These are phyloP conservation scores for Zaprionus taronus DNA, from an alignment of 1,140 invertebrate species.

Conservation along the genomic window DNA sequence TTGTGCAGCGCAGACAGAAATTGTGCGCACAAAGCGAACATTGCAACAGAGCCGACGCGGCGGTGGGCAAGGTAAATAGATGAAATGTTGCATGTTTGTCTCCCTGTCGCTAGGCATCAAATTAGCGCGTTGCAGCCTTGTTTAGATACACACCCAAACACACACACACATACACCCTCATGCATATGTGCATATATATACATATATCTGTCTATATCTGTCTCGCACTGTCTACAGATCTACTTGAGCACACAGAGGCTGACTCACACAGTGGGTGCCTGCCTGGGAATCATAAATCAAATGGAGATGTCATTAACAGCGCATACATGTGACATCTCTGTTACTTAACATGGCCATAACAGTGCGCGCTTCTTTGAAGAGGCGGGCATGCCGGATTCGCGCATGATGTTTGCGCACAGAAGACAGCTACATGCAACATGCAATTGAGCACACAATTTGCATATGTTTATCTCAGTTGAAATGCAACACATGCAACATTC, in stretches of 20 bases:
- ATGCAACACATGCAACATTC: conserved; percentile 2
- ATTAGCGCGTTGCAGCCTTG: conserved; percentile 67
- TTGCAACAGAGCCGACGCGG: conserved; percentile 2
- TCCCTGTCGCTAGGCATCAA: conserved; percentile 55
- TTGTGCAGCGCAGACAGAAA: conserved; percentile 80
- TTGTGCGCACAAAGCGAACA: conserved; percentile 51
- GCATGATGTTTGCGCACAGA: background rate
- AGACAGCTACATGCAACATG: conserved; percentile 11
- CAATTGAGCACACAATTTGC: conserved; percentile 36
- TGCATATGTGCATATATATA: conserved; percentile 28
- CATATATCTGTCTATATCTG: background rate
- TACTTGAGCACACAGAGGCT: conserved; percentile 1
- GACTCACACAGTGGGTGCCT: conserved; percentile 18
- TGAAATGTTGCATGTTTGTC: conserved; percentile 46
- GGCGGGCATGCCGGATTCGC: conserved; percentile 16
- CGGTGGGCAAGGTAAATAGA: conserved; percentile 59
- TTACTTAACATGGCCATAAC: conserved; percentile 1
- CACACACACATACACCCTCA: conserved; percentile 38
- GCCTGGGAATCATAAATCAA: conserved; percentile 33
- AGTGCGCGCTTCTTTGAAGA: background rate
- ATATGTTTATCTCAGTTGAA: conserved; percentile 21
- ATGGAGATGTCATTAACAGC: conserved; percentile 25
- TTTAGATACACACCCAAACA: conserved; percentile 53
- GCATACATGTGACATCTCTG: conserved; percentile 18
- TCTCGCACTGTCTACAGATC: conserved; percentile 20